Conservation (phyloP, 2,888 invertebrate genomes). For the Drosophila percnosoma region DNA sequence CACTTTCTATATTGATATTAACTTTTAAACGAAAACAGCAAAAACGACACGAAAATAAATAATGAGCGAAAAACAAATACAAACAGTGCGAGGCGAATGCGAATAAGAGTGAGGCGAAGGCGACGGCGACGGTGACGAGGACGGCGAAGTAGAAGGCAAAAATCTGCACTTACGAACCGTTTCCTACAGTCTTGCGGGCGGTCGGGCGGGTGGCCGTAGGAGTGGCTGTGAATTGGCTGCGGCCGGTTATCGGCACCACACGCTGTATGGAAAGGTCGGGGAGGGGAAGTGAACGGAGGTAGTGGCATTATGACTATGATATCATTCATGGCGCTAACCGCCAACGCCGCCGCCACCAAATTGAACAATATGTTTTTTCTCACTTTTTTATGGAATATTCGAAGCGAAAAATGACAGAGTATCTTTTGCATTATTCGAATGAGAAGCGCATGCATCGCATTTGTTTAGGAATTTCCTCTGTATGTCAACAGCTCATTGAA, state of each 20-base stretch:
- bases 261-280: neutral
- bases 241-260: conserved; percentile 55
- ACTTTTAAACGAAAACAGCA: conserved; percentile 80
- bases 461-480: conserved; percentile 1
- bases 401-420: conserved; percentile 47
- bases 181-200: conserved; percentile 36
- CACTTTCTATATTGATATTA: conserved; percentile 83
- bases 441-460: conserved; percentile 15
- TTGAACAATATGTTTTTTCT: conserved; percentile 54
- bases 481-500: conserved; percentile 12
- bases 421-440: conserved; percentile 44
- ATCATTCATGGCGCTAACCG: conserved; percentile 67
- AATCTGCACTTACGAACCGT: conserved; percentile 66
- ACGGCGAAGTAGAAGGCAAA: conserved; percentile 36
- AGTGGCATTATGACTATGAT: conserved; percentile 61
- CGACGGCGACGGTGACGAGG: conserved; percentile 9
- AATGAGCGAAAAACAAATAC: conserved; percentile 75
- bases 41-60: conserved; percentile 77
- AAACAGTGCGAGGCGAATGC: conserved; percentile 54
- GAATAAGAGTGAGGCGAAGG: conserved; percentile 46
- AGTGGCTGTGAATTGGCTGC: conserved; percentile 35
- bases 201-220: conserved; percentile 35
- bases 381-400: conserved; percentile 43
- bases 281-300: conserved; percentile 13
- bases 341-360: conserved; percentile 47